phyloP scores from a whole-genome alignment of 2,888 invertebrate genomes.

The Euplagia quadripunctaria region DNA sequence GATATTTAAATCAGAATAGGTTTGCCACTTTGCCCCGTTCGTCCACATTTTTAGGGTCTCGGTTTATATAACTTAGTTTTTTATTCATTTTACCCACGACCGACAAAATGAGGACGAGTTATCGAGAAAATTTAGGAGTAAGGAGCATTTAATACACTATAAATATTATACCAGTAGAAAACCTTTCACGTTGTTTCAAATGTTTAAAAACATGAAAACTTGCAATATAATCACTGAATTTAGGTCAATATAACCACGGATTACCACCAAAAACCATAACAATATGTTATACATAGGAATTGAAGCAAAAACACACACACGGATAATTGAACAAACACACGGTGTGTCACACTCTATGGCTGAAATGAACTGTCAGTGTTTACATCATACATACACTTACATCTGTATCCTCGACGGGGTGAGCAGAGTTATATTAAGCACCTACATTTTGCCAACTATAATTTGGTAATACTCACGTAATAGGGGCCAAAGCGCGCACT shows the following conservation, averaged over 20 bases:
- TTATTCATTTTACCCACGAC: slow-evolving; percentile 25
- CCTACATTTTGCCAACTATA: too few relatives aligned
- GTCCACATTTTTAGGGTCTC: slow-evolving; percentile 18
- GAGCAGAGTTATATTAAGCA: too few relatives aligned
- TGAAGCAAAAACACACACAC: too few relatives aligned
- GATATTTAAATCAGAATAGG: slow-evolving; percentile 70
- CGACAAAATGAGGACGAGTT: neutral
- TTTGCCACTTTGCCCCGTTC: slow-evolving; percentile 48
- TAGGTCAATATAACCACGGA: neutral
- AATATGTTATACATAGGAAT: neutral
- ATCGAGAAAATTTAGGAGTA: neutral
- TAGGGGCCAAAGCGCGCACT: too few relatives aligned
- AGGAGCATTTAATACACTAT: neutral
- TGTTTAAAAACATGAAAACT: neutral
- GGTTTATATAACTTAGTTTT: slow-evolving; percentile 50
- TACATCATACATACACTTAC: too few relatives aligned
- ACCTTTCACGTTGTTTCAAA: neutral
- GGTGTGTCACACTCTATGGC: too few relatives aligned
- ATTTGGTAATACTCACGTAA: too few relatives aligned
- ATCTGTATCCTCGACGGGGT: too few relatives aligned
- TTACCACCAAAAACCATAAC: neutral
- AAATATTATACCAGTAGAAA: neutral
- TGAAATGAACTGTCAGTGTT: too few relatives aligned
- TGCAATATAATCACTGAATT: neutral
- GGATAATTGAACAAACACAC: too few relatives aligned